A percentile compares a stretch with the other conserved stretches of the same genome.
phyloP scores from a whole-genome alignment of 2,113 vertebrate species.

The Nibea coibor region DNA sequence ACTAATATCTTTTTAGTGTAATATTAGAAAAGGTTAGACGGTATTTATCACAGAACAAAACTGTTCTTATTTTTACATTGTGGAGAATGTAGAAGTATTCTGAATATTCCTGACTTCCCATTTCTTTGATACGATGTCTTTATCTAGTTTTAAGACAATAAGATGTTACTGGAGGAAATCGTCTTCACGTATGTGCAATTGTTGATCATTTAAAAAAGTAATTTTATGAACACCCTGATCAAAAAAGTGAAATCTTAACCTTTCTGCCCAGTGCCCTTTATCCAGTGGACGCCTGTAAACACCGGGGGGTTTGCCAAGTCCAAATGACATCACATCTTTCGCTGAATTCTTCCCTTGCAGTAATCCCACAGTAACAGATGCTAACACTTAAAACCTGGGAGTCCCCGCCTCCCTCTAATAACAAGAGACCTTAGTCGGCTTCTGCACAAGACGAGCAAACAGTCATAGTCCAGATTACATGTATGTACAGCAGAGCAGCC shows the following conservation, averaged over 20 bases:
- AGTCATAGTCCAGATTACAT: slow-evolving; percentile 56
- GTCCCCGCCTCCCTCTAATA: slow-evolving; percentile 71
- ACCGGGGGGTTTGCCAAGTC: slow-evolving; percentile 39
- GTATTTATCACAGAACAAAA: too few relatives aligned
- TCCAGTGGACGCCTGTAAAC: slow-evolving; percentile 31
- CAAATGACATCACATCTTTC: slow-evolving; percentile 69
- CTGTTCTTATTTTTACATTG: too few relatives aligned
- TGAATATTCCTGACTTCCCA: too few relatives aligned
- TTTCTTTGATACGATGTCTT: too few relatives aligned
- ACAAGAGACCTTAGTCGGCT: slow-evolving; percentile 55
- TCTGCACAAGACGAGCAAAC: slow-evolving; percentile 43
- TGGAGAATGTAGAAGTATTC: too few relatives aligned
- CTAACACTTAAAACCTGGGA: slow-evolving; percentile 74
- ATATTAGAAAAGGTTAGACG: too few relatives aligned
- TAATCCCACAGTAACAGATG: slow-evolving; percentile 83
- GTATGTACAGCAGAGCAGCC: slow-evolving; percentile 21
- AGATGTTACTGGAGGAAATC: not conserved
- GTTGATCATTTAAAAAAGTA: not conserved
- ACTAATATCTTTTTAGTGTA: too few relatives aligned
- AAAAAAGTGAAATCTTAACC: slow-evolving; percentile 57
- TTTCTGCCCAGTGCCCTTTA: slow-evolving; percentile 20
- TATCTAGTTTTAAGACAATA: not conserved
- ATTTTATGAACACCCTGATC: slow-evolving; percentile 1
- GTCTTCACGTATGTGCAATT: not conserved
- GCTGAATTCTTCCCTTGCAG: slow-evolving; percentile 66